Evolutionary conservation across 1,140 invertebrate species (phyloP).

Genomic region (Platyscapa corneri): DNA sequence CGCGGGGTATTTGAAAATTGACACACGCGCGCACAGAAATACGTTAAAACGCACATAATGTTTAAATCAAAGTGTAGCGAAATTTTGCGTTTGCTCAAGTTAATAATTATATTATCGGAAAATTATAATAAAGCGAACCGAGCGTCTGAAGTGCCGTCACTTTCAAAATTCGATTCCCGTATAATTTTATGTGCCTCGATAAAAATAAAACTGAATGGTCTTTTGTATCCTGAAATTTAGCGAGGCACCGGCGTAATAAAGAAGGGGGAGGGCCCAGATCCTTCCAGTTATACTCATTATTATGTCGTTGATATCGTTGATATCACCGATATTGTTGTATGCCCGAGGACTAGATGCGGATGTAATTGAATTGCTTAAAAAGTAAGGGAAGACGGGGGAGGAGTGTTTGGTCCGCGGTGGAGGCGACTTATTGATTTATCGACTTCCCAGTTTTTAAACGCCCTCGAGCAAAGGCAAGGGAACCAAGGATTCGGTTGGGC

Average conservation of each 20-base stretch:
- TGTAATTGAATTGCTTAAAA: neutral
- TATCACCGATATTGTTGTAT: neutral
- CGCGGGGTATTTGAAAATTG: neutral
- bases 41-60: neutral
- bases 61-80: neutral
- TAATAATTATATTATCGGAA: slow-evolving; percentile 22
- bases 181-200: neutral
- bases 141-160: neutral
- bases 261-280: neutral
- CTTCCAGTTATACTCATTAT: too few species aligned
- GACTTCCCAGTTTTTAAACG: neutral
- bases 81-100: neutral
- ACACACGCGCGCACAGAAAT: neutral
- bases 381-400: too few species aligned
- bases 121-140: slow-evolving; percentile 24
- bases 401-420: neutral
- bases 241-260: neutral
- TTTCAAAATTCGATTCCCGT: neutral
- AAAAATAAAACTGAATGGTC: neutral
- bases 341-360: neutral
- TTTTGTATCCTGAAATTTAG: neutral
- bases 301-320: neutral
- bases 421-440: slow-evolving; percentile 43
- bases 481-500: neutral
- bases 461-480: neutral